Base-by-base conservation (phyloP, 2,888 invertebrate genomes). In the Cordilura impudica region DNA sequence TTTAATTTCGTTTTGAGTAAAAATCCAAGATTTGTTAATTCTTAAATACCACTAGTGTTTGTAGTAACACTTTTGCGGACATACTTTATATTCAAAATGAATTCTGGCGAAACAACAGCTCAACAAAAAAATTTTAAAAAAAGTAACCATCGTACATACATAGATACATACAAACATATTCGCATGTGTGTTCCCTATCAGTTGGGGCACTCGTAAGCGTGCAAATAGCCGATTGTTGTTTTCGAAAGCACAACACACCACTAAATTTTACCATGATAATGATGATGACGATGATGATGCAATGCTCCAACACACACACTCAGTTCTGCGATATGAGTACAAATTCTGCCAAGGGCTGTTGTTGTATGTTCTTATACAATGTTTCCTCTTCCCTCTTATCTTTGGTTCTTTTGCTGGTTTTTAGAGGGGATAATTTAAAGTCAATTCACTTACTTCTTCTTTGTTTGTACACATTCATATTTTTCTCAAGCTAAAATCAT, bases 241-340 rank as follows among this genome's bases (percentile, higher is more conserved):
- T 58, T 77, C 18, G 21, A 67, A 71, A 39, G 35, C 12, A 39
- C 10, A 39, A 35, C 35, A n/a, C 35, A n/a, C 35, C 26, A 39
- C 35, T n/a, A n/a, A 0, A n/a, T 4, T 39, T 12, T 19, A 7
- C 19, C 54, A 66, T 72, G 16, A 60, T 49, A 53, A 73, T 78
- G 78, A 78, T 78, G 73, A 60, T 49, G 58, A 73, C 73, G 78
- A 60, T 49, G 58, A 73, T 78, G 78, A 78, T 78, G 73, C 78
- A 73, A 78, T 73, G 65, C 51, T 67, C 58, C 26, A 45, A 35
- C 21, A 21, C 29, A 49, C 7, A 21, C 26, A 26, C 26, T 6
- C 3, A 39, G n/a, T n/a, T 39, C 31, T 39, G 12, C n/a, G 35
- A n/a, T n/a, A n/a, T n/a, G 35, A 26, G 6, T 35, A 8, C 35